Conservation (phyloP, 2,113 vertebrate species). For the Zootoca vivipara region DNA sequence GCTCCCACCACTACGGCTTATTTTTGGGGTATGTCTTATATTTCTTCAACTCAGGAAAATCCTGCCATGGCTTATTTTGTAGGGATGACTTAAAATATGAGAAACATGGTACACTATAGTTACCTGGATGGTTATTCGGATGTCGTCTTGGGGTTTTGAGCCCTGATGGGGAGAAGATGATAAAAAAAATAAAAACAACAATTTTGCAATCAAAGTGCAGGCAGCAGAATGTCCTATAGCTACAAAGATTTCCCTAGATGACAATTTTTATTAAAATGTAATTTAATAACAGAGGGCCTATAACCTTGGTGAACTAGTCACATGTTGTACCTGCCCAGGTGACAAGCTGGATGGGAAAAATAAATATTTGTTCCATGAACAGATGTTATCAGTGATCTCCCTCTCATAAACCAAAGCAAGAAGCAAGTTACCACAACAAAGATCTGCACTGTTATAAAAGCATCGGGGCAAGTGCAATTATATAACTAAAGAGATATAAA, state of each 20-base stretch:
- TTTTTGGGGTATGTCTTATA: too few species aligned
- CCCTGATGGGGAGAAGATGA: not conserved
- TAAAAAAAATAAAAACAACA: not conserved
- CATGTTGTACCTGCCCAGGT: not conserved
- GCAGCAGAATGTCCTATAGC: not conserved
- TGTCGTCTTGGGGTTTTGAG: not conserved
- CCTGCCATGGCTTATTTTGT: too few species aligned
- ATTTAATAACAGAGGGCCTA: not conserved
- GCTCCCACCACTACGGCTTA: too few species aligned
- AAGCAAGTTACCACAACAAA: not conserved
- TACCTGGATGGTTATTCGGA: conserved; percentile 35
- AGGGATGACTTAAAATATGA: too few species aligned
- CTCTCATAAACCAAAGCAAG: not conserved
- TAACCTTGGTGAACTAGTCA: not conserved
- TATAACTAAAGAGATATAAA: too few species aligned
- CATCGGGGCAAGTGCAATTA: not conserved
- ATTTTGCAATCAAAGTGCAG: not conserved
- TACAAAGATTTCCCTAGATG: not conserved
- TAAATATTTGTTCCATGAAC: not conserved
- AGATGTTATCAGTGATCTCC: not conserved
- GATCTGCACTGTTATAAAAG: not conserved
- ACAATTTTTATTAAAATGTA: not conserved
- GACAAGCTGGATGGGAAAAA: not conserved
- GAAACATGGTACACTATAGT: too few species aligned
- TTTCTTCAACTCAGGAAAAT: too few species aligned